Base-by-base conservation (phyloP, 2,888 invertebrate genomes). In the Ectropis crepuscularia region DNA sequence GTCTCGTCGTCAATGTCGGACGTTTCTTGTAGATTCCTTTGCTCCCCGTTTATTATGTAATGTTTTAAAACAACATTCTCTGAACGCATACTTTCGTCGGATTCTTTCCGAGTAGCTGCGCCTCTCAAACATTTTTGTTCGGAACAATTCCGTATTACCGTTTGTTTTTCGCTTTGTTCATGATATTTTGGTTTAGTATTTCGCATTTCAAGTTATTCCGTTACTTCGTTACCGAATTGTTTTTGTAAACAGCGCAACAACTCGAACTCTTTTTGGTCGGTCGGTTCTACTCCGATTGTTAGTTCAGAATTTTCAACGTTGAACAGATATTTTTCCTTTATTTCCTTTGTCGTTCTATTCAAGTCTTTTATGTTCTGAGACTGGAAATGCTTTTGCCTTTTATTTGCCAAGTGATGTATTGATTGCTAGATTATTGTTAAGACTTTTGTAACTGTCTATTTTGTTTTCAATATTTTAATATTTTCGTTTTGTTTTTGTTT, bases 161-260 rank as follows among this genome's bases (percentile, higher is more conserved):
- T 81, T 85, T 82, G 80, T 82, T 83, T 83, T 82, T 81, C 77
- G 76, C 79, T 83, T 84, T 86, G 85, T 81, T 82, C 78, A 80
- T 83, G 79, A 82, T 87, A 83, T 86, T 88, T 83, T 72, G 74
- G 81, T 79, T 79, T 79, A 80, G 69, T 72, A 70, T 72, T 84
- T 83, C 73, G 74, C 75, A 77, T 82, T 76, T 75, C 73, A 83
- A 86, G 82, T 84, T 86, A 83, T 85, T 86, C 74, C 76, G 77
- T 78, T 80, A 83, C 81, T 84, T 81, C 76, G 79, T 83, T 81
- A 79, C 80, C 61, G 73, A 79, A 85, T 84, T 85, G 81, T 86
- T 87, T 84, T 79, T 74, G 80, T 77, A 79, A 86, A 83, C 85
- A 86, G 69, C 67, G 74, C 73, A 79, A 81, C 77, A 75, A 74